Evolutionary conservation across 2,888 invertebrate genomes (phyloP), one percentile per base, ranked within the genome.

Genomic region (Eupithecia centaureata): DNA sequence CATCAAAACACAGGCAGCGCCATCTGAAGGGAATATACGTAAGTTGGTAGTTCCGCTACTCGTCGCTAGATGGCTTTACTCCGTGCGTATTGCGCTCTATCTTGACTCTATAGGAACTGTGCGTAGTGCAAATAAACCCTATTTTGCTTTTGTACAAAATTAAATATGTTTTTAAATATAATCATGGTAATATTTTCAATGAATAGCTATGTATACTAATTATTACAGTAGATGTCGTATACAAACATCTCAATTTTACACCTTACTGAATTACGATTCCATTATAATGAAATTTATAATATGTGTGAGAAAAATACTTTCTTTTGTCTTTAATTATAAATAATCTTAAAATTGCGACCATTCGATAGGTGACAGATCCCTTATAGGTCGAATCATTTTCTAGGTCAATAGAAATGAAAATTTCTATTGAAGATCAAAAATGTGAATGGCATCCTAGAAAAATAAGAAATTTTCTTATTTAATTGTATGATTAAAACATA

Each of bases 21-120:
- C 88, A 78, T 86, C 89, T 89, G 68, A 69, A 30, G 10, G 33
- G 56, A 42, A 30, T 65, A 52, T 33, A n/a, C 7, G 63, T 67
- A 77, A 79, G 76, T 63, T 54, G 67, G 25, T 59, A n/a, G 82
- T 84, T 80, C 65, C 2, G 73, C 91, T 86, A 89, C 82, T 87
- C 74, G 74, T 66, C 84, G 77, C 74, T 75, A 86, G 90, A 78
- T 85, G 83, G 82, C 85, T n/a, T 15, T 30, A 56, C 27, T 28
- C 5, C 18, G 27, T 28, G n/a, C 30, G 15, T 13, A 7, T 8
- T 2, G 30, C 15, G 13, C 25, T 13, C 42, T 42, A 22, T 1
- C 42, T 38, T 38, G n/a, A 52, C 51, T 25, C 25, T 51, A 5
- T 13, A 12, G 18, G 51, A 51, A 25, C 10, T 25, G 51, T 22